phyloP scores from a whole-genome alignment of 2,888 invertebrate genomes.

The Microdon myrmicae region DNA sequence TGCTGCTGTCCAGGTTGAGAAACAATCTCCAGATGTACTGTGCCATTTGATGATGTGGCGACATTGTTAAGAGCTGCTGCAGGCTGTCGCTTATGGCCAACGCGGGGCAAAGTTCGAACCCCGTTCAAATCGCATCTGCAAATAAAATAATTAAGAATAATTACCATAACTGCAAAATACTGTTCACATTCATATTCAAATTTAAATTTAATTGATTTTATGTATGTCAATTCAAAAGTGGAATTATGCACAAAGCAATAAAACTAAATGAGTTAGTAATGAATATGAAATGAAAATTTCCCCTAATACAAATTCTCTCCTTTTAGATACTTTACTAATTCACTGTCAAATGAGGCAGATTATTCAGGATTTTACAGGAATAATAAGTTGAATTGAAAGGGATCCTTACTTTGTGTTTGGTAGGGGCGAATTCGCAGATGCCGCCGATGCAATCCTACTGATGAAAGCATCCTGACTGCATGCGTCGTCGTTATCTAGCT shows the following conservation, averaged over 20 bases:
- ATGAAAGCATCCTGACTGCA: conserved; percentile 67
- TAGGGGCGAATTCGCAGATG: conserved; percentile 22
- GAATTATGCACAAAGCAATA: conserved; percentile 8
- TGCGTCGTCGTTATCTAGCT: conserved; percentile 66
- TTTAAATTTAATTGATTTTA: conserved; percentile 5
- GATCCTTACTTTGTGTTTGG: conserved; percentile 52
- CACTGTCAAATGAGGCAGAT: too few relatives aligned
- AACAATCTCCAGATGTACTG: conserved; percentile 80
- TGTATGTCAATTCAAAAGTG: background rate
- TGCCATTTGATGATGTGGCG: conserved; percentile 72
- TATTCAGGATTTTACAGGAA: conserved; percentile 24
- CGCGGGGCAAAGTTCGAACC: conserved; percentile 58
- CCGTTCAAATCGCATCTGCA: conserved; percentile 62
- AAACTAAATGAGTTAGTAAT: conserved; percentile 40
- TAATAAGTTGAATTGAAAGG: conserved; percentile 3
- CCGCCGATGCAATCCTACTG: conserved; percentile 61
- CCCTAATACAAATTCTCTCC: too few relatives aligned
- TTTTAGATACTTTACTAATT: too few relatives aligned
- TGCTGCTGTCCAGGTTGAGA: conserved; percentile 96
- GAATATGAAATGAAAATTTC: conserved; percentile 33
- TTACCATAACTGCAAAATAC: background rate
- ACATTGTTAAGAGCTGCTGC: conserved; percentile 77
- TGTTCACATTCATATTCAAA: conserved; percentile 13
- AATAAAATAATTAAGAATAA: conserved; percentile 11
- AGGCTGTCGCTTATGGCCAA: conserved; percentile 71